Evolutionary conservation across 1,140 invertebrate species (phyloP).

Genomic region (Bombus picipes): DNA sequence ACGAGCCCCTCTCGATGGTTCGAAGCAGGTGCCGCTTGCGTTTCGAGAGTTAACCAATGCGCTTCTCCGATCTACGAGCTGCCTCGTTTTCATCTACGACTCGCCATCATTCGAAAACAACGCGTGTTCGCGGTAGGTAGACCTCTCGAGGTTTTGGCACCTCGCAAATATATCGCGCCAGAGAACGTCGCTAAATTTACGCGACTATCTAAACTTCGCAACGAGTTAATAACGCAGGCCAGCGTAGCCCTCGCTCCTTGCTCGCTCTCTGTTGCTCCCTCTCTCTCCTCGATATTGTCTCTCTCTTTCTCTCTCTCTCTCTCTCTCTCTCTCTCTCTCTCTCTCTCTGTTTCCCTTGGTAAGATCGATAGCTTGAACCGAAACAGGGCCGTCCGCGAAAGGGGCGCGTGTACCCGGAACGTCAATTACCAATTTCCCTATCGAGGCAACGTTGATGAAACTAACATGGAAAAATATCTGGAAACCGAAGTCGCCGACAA

Average conservation of each 20-base stretch:
- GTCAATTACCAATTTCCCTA: conserved; percentile 16
- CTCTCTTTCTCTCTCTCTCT: conserved; percentile 17
- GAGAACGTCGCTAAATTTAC: conserved; percentile 45
- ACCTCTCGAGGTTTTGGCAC: neutral
- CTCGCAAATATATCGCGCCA: neutral
- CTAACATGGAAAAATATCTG: neutral
- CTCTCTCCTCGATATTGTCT: neutral
- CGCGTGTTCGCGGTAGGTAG: neutral
- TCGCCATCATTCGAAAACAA: conserved; percentile 1
- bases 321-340: conserved; percentile 8
- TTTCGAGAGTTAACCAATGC: neutral
- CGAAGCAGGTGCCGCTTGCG: no score
- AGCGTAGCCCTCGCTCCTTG: conserved; percentile 18
- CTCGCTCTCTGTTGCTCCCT: neutral
- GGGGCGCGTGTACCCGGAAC: conserved; percentile 33
- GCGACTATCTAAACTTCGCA: conserved; percentile 30
- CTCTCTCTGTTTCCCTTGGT: conserved; percentile 34
- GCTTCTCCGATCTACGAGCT: conserved; percentile 27
- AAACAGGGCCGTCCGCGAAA: conserved; percentile 62
- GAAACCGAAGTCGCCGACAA: neutral
- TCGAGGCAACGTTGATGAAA: neutral
- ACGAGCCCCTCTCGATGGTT: neutral
- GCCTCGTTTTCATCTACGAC: neutral
- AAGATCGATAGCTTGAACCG: conserved; percentile 75
- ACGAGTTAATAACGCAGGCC: conserved; percentile 50